Conservation (phyloP, 2,113 vertebrate genomes). For the Australoheros scitulus region DNA sequence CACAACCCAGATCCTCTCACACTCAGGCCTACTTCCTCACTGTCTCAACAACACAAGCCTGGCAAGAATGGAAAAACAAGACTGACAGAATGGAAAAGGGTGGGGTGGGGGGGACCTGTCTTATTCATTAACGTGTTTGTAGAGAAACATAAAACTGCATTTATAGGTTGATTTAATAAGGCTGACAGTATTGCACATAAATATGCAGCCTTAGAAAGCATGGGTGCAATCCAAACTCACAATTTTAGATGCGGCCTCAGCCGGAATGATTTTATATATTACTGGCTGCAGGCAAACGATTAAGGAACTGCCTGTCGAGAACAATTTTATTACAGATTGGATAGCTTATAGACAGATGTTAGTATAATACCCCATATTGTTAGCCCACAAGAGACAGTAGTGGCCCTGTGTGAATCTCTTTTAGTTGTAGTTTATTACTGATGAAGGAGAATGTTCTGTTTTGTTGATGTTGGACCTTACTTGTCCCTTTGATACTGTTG, state of each 20-base stretch:
- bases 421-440: background rate
- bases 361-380: background rate
- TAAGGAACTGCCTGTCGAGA: background rate
- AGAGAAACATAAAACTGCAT: constrained; percentile 23
- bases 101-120: constrained; percentile 49
- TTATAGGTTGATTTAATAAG: constrained; percentile 19
- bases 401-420: background rate
- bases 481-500: too few species aligned
- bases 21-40: constrained; percentile 52
- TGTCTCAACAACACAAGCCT: constrained; percentile 47
- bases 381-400: background rate
- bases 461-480: too few species aligned
- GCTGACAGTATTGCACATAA: background rate
- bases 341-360: background rate
- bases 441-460: too few species aligned
- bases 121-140: constrained; percentile 25
- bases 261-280: background rate
- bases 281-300: background rate
- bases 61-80: constrained; percentile 13
- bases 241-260: background rate
- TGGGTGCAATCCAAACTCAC: background rate
- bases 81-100: constrained; percentile 38
- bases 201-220: background rate
- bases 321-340: background rate
- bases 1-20: constrained; percentile 74